phyloP scores from a whole-genome alignment of 1,140 invertebrate species.

The Drosophila busckii region DNA sequence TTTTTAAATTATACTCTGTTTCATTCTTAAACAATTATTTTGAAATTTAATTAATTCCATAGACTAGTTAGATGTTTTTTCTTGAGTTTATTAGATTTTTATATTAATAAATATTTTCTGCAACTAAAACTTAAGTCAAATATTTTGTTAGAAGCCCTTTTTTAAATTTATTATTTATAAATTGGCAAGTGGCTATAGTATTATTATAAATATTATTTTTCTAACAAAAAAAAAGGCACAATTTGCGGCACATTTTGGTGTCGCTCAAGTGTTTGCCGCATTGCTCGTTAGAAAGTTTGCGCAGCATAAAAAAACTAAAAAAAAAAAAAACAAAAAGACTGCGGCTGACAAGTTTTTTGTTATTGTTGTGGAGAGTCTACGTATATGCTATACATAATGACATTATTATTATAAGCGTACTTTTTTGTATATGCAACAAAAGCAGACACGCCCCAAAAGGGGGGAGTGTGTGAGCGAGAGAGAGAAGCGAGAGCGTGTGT shows the following conservation, averaged over 20 bases:
- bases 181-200: too few species aligned
- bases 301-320: slow-evolving; percentile 21
- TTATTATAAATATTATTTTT: too few species aligned
- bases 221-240: not conserved
- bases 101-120: too few species aligned
- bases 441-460: slow-evolving; percentile 28
- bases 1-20: too few species aligned
- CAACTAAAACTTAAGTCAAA: too few species aligned
- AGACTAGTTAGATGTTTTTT: too few species aligned
- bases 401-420: slow-evolving; percentile 76
- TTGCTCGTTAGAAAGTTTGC: slow-evolving; percentile 64
- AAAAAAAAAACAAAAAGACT: slow-evolving; percentile 26
- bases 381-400: slow-evolving; percentile 52
- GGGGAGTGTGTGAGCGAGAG: not conserved
- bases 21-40: too few species aligned
- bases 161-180: too few species aligned
- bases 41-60: too few species aligned
- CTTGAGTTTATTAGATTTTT: too few species aligned
- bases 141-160: too few species aligned
- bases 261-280: slow-evolving; percentile 6
- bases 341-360: slow-evolving; percentile 24
- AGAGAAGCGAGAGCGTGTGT: slow-evolving; percentile 6
- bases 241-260: slow-evolving; percentile 14
- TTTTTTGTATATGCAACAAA: slow-evolving; percentile 77
- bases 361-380: slow-evolving; percentile 7